A percentile compares a stretch with the other conserved stretches of the same genome.
Evolutionary conservation across 2,888 invertebrate genomes (phyloP).

Genomic region (Ypsolopha sequella): DNA sequence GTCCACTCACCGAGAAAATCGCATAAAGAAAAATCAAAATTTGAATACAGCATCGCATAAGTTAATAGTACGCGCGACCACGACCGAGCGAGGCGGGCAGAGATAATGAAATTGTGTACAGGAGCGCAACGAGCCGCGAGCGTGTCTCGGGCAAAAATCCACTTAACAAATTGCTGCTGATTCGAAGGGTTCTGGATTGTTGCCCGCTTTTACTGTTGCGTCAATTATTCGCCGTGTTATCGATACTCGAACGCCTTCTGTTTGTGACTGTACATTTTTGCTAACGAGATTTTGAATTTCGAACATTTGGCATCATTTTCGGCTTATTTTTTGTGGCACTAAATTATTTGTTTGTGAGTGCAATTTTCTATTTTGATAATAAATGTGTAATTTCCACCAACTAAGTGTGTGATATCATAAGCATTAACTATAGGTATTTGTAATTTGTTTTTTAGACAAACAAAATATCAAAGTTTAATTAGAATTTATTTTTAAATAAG

Average conservation of each 20-base stretch:
- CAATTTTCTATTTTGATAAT: too few relatives aligned
- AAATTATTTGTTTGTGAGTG: too few relatives aligned
- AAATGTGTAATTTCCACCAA: too few relatives aligned
- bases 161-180: constrained; percentile 73
- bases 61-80: constrained; percentile 52
- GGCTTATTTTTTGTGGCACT: too few relatives aligned
- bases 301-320: too few relatives aligned
- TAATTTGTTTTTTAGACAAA: too few relatives aligned
- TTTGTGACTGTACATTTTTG: constrained; percentile 10
- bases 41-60: constrained; percentile 54
- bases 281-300: too few relatives aligned
- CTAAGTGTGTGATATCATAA: too few relatives aligned
- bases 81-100: constrained; percentile 54
- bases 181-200: constrained; percentile 69
- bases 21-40: neutral
- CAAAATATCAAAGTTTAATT: too few relatives aligned
- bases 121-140: constrained; percentile 67
- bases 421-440: too few relatives aligned
- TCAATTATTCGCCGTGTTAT: constrained; percentile 60
- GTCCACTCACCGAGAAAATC: too few relatives aligned
- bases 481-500: too few relatives aligned
- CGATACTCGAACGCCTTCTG: constrained; percentile 36
- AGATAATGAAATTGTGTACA: constrained; percentile 72
- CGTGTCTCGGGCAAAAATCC: constrained; percentile 71
- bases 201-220: constrained; percentile 63